Evolutionary conservation across 2,797 vertebrate genomes (phyloP).

Genomic region (Notoglanidium macrostoma): DNA sequence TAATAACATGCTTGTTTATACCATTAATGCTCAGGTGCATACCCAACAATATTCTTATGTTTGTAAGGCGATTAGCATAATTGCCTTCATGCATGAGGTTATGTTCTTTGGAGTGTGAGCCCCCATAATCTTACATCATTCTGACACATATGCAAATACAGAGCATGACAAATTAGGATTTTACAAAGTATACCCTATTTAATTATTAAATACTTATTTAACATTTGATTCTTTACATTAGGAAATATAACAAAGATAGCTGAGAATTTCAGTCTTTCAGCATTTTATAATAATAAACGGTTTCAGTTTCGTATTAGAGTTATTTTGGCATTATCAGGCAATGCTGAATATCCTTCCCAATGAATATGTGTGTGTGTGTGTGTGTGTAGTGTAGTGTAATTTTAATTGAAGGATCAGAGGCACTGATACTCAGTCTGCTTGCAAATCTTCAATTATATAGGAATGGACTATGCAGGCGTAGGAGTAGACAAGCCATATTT

Average conservation of each 20-base stretch:
- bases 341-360: background rate
- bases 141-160: constrained; percentile 38
- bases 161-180: constrained; percentile 4
- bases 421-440: background rate
- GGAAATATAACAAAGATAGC: background rate
- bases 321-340: background rate
- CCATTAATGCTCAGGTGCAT: constrained; percentile 18
- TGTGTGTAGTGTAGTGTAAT: background rate
- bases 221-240: background rate
- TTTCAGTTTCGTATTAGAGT: background rate
- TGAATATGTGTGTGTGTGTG: background rate
- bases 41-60: constrained; percentile 33
- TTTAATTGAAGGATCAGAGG: constrained; percentile 29
- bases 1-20: constrained; percentile 38
- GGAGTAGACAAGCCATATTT: constrained; percentile 18
- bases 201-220: constrained; percentile 5
- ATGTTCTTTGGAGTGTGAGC: constrained; percentile 42
- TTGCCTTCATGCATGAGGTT: constrained; percentile 43
- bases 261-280: background rate
- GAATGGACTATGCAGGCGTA: constrained; percentile 1
- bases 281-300: background rate
- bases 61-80: constrained; percentile 43
- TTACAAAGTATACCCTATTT: background rate
- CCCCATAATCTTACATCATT: constrained; percentile 30
- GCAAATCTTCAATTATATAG: constrained; percentile 30